These are phyloP conservation scores for Sebastes dallii DNA, from an alignment of 2,797 vertebrate genomes.

Conservation along the genomic window DNA sequence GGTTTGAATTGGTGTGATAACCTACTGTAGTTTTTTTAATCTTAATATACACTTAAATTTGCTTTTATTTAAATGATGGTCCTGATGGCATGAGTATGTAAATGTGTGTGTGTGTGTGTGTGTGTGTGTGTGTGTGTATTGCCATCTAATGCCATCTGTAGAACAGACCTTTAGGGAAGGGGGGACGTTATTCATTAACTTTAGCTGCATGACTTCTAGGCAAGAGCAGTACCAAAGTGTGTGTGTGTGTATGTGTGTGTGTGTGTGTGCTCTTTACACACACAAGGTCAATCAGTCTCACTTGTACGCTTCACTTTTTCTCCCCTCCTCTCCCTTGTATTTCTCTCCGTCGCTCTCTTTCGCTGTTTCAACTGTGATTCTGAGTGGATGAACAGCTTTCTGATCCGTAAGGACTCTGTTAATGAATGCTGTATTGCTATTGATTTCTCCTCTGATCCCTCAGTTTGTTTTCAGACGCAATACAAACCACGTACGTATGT, in stretches of 20 bases:
- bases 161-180: constrained; percentile 54
- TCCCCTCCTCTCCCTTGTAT: neutral
- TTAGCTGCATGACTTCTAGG: constrained; percentile 63
- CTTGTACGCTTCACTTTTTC: constrained; percentile 21
- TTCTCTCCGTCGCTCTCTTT: neutral
- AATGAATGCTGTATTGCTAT: constrained; percentile 72
- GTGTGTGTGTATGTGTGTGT: constrained; percentile 4
- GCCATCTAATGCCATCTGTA: constrained; percentile 67
- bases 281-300: constrained; percentile 49
- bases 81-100: neutral
- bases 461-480: constrained; percentile 60
- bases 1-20: neutral
- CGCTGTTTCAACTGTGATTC: constrained; percentile 34
- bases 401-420: constrained; percentile 64
- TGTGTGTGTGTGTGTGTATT: neutral
- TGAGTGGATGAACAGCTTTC: constrained; percentile 45
- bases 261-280: constrained; percentile 16
- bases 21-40: neutral
- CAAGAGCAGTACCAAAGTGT: constrained; percentile 18
- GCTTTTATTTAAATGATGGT: constrained; percentile 5
- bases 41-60: neutral
- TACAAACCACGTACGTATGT: constrained; percentile 39
- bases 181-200: constrained; percentile 69
- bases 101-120: neutral
- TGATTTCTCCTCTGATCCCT: constrained; percentile 74